These are phyloP conservation scores for Acrobasis consociella DNA, from an alignment of 2,888 invertebrate species.

Conservation along the genomic window DNA sequence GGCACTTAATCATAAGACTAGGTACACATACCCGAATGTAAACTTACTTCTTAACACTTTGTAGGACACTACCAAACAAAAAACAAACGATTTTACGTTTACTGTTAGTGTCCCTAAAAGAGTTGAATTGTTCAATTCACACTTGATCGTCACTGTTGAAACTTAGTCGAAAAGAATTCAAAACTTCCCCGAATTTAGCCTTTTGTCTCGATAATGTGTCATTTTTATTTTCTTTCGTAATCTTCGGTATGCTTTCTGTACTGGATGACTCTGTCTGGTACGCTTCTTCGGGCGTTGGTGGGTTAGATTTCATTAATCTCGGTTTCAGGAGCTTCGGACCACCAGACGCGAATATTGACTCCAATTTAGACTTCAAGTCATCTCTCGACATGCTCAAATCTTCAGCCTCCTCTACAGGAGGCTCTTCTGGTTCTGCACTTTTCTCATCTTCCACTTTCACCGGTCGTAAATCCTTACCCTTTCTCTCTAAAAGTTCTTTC, in stretches of 20 bases:
- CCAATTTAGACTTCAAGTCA: constrained; percentile 71
- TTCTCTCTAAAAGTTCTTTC: constrained; percentile 60
- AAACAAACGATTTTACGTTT: too few relatives aligned
- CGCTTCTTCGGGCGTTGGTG: constrained; percentile 66
- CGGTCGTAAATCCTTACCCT: constrained; percentile 54
- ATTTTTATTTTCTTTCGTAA: constrained; percentile 69
- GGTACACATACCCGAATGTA: constrained; percentile 46
- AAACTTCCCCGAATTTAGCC: constrained; percentile 68
- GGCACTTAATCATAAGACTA: constrained; percentile 66
- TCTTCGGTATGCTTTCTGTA: constrained; percentile 60
- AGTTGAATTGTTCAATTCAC: constrained; percentile 33
- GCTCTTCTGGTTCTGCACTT: constrained; percentile 32
- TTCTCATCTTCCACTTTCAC: constrained; percentile 45
- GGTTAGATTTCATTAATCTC: constrained; percentile 63
- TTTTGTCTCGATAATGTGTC: constrained; percentile 74
- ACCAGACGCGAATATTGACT: constrained; percentile 65
- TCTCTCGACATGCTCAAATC: constrained; percentile 59
- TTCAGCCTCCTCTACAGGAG: constrained; percentile 43
- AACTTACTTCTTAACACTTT: background rate
- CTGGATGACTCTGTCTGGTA: constrained; percentile 62
- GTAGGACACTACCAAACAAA: too few relatives aligned
- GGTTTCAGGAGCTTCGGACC: constrained; percentile 62
- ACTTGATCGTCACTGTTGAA: constrained; percentile 65
- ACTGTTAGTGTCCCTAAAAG: too few relatives aligned
- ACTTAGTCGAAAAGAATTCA: constrained; percentile 71